Evolutionary conservation across 2,888 invertebrate species (phyloP).

Genomic region (Mechanitis mazaeus): DNA sequence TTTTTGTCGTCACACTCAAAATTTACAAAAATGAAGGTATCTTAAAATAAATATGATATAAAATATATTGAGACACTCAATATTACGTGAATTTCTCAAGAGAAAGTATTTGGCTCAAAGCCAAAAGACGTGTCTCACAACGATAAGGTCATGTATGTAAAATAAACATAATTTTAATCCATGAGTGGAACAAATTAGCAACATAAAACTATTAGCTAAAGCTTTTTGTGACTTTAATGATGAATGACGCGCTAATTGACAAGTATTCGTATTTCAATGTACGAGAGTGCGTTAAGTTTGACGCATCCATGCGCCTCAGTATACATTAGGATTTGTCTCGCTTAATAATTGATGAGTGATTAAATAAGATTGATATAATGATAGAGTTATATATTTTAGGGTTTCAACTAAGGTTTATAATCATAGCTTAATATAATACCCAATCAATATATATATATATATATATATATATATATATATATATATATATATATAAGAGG

Average conservation of each 20-base stretch:
- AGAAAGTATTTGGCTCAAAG: constrained; percentile 61
- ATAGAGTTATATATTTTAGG: background rate
- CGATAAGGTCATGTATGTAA: constrained; percentile 53
- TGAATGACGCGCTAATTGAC: constrained; percentile 31
- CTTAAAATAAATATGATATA: constrained; percentile 3
- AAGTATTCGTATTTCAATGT: constrained; percentile 23
- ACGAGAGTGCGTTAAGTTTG: constrained; percentile 15
- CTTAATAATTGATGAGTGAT: constrained; percentile 8
- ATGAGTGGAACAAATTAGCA: constrained; percentile 47
- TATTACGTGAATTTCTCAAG: constrained; percentile 22
- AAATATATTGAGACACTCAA: constrained; percentile 7
- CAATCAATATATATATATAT: too few species aligned
- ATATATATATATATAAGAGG: background rate
- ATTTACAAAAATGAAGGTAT: background rate
- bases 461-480: too few species aligned
- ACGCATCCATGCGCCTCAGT: constrained; percentile 15
- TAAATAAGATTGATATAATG: background rate
- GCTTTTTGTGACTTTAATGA: constrained; percentile 30
- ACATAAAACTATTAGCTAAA: constrained; percentile 48
- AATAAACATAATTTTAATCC: constrained; percentile 50
- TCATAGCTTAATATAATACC: background rate
- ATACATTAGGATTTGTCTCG: constrained; percentile 14
- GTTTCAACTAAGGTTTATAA: background rate
- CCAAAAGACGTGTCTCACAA: constrained; percentile 53
- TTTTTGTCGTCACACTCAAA: too few species aligned